Conservation (phyloP, 2,797 vertebrate genomes). For the Setipinna tenuifilis region DNA sequence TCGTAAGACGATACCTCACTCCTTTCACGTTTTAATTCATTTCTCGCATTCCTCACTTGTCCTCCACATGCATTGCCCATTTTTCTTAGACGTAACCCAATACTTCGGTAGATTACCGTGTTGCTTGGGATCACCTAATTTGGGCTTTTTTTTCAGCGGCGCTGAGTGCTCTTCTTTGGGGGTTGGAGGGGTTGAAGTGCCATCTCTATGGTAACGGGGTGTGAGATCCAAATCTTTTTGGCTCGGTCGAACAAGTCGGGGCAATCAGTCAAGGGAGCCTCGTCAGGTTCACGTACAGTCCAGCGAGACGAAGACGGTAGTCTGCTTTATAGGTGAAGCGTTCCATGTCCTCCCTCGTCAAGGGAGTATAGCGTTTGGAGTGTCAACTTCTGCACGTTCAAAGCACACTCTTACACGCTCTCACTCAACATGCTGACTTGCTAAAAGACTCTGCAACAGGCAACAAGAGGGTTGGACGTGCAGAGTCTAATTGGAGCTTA, state of each 20-base stretch:
- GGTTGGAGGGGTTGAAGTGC: conserved; percentile 15
- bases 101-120: conserved; percentile 15
- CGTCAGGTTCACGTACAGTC: conserved; percentile 68
- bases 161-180: not conserved
- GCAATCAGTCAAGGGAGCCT: conserved; percentile 45
- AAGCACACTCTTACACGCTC: not conserved
- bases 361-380: conserved; percentile 58
- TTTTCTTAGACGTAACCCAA: conserved; percentile 41
- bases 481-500: no score
- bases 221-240: conserved; percentile 45
- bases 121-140: conserved; percentile 36
- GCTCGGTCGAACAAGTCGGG: conserved; percentile 57
- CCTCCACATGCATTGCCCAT: conserved; percentile 28
- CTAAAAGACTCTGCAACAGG: not conserved
- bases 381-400: not conserved
- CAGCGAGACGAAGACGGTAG: conserved; percentile 56
- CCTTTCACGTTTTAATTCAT: conserved; percentile 24
- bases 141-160: conserved; percentile 24
- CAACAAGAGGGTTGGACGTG: not conserved
- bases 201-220: conserved; percentile 35
- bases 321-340: conserved; percentile 63
- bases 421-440: not conserved
- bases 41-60: conserved; percentile 39
- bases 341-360: conserved; percentile 65
- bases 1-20: conserved; percentile 29